Evolutionary conservation across 2,797 vertebrate genomes (phyloP), one percentile per base, ranked within the genome.

Genomic region (Paedocypris micromegethes): DNA sequence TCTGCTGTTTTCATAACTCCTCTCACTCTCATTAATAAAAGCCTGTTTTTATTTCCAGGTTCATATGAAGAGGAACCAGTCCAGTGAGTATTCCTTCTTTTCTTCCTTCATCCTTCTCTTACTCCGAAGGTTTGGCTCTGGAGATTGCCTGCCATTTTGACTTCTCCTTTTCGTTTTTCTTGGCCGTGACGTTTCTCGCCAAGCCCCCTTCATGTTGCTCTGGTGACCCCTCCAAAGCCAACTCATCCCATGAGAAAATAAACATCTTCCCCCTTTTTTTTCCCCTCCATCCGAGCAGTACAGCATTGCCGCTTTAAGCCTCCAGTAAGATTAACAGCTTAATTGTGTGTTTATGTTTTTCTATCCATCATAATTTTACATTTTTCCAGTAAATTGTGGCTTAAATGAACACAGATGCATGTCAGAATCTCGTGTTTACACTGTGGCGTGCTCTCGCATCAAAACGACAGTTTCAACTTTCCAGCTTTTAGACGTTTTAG

Each of bases 61-160:
- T 78, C 93, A 94, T 83, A 92, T 94, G 84, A 93, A 91, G 83
- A 91, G 88, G 83, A 97, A 96, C 87, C 91, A 90, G 72, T 94
- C 95, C 84, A 97, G 96, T 99, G 90, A 98, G 96, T 95, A 80
- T 89, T 84, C 77, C 72, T 72, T 37, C 73, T 48, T 45, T 61
- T 50, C 63, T 61, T n/a, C 46, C 44, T 55, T 58, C 50, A 56
- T 68, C 64, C 57, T 40, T 66, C 68, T 64, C 44, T 73, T 61
- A 65, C 51, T 55, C 62, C 64, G 76, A 71, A 77, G 71, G 68
- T 72, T 72, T 73, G 71, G 66, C 72, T 79, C 65, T 79, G 52
- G 57, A 78, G 73, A 66, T 43, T 9, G 62, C 63, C 77, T 47
- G 45, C 65, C 78, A 79, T 77, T 79, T 75, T 73, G 60, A 77